Conservation (phyloP, 2,797 vertebrate species). For the Spheniscus humboldti region DNA sequence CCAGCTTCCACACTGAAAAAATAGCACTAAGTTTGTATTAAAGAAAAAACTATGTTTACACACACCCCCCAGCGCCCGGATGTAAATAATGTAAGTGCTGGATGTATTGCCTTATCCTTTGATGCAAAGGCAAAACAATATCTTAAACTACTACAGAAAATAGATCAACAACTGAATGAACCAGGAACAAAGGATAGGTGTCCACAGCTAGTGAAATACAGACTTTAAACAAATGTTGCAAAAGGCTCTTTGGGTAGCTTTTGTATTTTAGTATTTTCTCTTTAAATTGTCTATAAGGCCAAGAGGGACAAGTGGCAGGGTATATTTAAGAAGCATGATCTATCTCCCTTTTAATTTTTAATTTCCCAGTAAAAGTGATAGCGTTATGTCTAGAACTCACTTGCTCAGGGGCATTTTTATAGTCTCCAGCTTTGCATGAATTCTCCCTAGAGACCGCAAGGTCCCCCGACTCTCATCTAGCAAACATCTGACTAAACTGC, state of each 20-base stretch:
- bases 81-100: background rate
- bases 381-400: slow-evolving; percentile 21
- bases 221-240: background rate
- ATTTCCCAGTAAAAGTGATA: slow-evolving; percentile 16
- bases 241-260: background rate
- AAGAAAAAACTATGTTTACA: background rate
- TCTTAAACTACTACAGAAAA: background rate
- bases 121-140: background rate
- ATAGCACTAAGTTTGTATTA: background rate
- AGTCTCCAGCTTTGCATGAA: slow-evolving; percentile 41
- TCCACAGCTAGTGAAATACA: background rate
- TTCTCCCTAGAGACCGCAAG: slow-evolving; percentile 40
- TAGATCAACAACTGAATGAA: background rate
- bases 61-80: background rate
- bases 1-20: background rate
- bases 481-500: slow-evolving; percentile 61
- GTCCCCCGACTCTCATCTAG: slow-evolving; percentile 48
- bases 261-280: background rate
- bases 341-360: slow-evolving; percentile 56
- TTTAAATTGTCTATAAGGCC: background rate
- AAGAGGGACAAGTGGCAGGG: background rate
- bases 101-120: background rate
- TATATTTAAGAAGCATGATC: slow-evolving; percentile 4
- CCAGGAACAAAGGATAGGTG: background rate
- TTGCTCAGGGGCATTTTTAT: slow-evolving; percentile 46